These are phyloP conservation scores for Meiosimyza platycephala DNA, from an alignment of 2,888 invertebrate genomes.

Conservation along the genomic window DNA sequence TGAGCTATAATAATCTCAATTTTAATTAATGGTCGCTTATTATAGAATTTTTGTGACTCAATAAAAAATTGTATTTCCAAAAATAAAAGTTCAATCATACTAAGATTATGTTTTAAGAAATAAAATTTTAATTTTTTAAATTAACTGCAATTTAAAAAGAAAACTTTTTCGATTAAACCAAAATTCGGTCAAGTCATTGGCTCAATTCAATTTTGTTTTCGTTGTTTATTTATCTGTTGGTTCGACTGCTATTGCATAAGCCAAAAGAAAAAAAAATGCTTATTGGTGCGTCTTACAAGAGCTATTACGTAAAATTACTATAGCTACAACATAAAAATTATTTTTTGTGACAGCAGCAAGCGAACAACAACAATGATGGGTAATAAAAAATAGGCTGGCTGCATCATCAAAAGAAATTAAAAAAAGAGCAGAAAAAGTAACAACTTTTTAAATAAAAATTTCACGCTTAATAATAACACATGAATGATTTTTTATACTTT, in stretches of 20 bases:
- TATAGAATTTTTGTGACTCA: no score
- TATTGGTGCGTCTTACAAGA: neutral
- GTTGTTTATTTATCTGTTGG: no score
- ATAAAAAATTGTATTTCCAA: no score
- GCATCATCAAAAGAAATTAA: neutral
- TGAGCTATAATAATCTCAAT: no score
- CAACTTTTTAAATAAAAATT: conserved; percentile 25
- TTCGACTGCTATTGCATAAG: neutral
- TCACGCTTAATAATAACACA: conserved; percentile 38
- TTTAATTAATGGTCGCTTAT: no score
- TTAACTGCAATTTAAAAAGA: no score
- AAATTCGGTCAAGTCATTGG: no score
- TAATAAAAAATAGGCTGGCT: conserved; percentile 4
- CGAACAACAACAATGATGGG: neutral
- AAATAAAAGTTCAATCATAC: no score
- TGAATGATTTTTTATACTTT: neutral
- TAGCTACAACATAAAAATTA: conserved; percentile 4
- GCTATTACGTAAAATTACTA: neutral
- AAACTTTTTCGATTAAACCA: no score
- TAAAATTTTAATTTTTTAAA: no score
- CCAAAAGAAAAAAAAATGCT: conserved; percentile 9
- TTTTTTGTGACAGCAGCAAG: neutral
- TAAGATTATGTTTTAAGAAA: no score
- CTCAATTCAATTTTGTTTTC: no score
- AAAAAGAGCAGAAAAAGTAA: neutral